Base-by-base conservation (phyloP, 2,888 invertebrate genomes). In the Meiosimyza platycephala region DNA sequence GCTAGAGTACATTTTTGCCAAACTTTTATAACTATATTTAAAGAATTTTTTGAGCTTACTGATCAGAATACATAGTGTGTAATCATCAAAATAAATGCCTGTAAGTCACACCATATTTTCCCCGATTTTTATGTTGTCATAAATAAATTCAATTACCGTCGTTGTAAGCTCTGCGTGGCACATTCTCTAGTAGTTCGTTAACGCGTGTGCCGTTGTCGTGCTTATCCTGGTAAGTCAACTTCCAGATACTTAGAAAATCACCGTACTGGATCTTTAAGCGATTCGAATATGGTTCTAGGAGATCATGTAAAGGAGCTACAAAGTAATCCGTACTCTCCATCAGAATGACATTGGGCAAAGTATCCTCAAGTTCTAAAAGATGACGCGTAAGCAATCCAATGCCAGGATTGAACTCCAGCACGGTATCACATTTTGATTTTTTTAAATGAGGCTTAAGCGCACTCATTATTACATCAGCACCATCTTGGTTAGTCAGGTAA, bases 361-460 rank as follows among this genome's bases (percentile, higher is more conserved):
- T 74, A 18, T 78, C 77, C 76, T 83, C 84, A 9, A 89, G 81
- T 6, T 93, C 83, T 50, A 94, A 82, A 78, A 91, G 88, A 76
- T 88, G 84, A 0, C 80, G 76, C 2, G 92, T 91, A 65, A 94
- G 84, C 22, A 91, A 84, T 0, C 94, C 93, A 57, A 91, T 86
- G 0, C 94, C 94, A 1, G 94, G 92, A 86, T 92, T 92, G 0
- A 92, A 88, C 88, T 94, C 94, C n/a, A 92, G 40, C 4, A 85
- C 77, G 0, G 82, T 81, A 16, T 83, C 79, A 57, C 81, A 80
- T 13, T 72, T 60, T 18, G 77, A 75, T 7, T 76, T 64, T 6
- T 75, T 67, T 6, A 85, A 69, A 71, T 82, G 79, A 1, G 83
- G 82, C 22, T 79, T 79, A 6, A 87, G 55, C 1, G 80, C 73